Evolutionary conservation across 1,140 invertebrate species (phyloP).

Genomic region (Mamestra configurata): DNA sequence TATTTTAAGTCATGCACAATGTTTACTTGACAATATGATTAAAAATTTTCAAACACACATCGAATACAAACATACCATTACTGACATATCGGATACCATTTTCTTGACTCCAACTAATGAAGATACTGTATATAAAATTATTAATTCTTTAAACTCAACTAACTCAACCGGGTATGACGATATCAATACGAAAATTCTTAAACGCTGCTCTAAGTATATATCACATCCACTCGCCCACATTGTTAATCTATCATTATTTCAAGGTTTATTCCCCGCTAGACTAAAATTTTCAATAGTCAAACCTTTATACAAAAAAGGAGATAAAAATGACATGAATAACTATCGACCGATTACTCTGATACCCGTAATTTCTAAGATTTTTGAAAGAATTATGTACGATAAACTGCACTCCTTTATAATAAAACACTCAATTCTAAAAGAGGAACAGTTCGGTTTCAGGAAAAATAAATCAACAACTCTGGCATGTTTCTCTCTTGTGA

Average conservation of each 20-base stretch:
- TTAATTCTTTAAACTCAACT: conserved; percentile 13
- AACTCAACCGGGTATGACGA: conserved; percentile 24
- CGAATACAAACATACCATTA: conserved; percentile 16
- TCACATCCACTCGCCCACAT: background rate
- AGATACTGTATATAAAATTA: conserved; percentile 12
- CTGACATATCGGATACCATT: background rate
- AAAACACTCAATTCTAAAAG: too few species aligned
- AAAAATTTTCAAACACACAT: background rate
- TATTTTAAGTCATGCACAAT: conserved; percentile 11
- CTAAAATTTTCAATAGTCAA: conserved; percentile 20
- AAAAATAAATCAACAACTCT: too few species aligned
- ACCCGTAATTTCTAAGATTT: background rate
- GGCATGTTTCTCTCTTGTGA: too few species aligned
- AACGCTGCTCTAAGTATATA: background rate
- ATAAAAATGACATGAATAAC: conserved; percentile 8
- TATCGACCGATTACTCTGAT: background rate
- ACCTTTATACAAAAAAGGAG: too few species aligned
- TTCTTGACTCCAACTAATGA: conserved; percentile 11
- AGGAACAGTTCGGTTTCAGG: too few species aligned
- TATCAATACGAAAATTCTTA: conserved; percentile 11
- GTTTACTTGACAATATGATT: conserved; percentile 11
- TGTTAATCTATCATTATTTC: conserved; percentile 19
- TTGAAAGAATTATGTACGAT: too few species aligned
- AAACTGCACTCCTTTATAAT: too few species aligned
- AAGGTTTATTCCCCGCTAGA: conserved; percentile 12